These are phyloP conservation scores for Pycnomerus fuliginosus DNA, from an alignment of 2,888 invertebrate species.

Conservation along the genomic window DNA sequence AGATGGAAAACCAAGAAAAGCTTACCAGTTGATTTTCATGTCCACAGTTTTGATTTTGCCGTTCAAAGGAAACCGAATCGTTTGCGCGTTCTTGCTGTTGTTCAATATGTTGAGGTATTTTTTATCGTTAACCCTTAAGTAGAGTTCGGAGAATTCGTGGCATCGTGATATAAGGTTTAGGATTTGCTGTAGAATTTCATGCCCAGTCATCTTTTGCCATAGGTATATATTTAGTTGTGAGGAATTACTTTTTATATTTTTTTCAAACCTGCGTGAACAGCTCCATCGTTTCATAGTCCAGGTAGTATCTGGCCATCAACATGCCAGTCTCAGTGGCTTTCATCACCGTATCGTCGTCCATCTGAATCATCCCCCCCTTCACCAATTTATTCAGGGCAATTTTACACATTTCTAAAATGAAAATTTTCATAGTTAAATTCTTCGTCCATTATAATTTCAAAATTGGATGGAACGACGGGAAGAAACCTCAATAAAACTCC, in stretches of 20 bases:
- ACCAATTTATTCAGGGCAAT: conserved; percentile 69
- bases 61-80: conserved; percentile 68
- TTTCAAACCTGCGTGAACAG: conserved; percentile 62
- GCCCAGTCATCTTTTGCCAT: conserved; percentile 65
- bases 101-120: conserved; percentile 68
- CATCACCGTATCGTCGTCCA: conserved; percentile 60
- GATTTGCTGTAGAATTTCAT: conserved; percentile 59
- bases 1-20: too few species aligned
- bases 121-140: conserved; percentile 69
- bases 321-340: conserved; percentile 63
- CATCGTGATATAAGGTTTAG: conserved; percentile 60
- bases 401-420: conserved; percentile 65
- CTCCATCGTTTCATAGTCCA: conserved; percentile 75
- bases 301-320: conserved; percentile 71
- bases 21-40: conserved; percentile 78
- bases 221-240: too few species aligned
- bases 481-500: too few species aligned
- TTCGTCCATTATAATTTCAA: background rate
- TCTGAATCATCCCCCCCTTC: conserved; percentile 62
- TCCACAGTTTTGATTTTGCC: conserved; percentile 69
- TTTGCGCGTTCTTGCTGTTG: conserved; percentile 58
- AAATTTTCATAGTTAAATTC: background rate
- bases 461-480: too few species aligned
- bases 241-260: conserved; percentile 19
- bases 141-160: conserved; percentile 68